phyloP scores from a whole-genome alignment of 2,113 vertebrate species.

The Dasyurus viverrinus region DNA sequence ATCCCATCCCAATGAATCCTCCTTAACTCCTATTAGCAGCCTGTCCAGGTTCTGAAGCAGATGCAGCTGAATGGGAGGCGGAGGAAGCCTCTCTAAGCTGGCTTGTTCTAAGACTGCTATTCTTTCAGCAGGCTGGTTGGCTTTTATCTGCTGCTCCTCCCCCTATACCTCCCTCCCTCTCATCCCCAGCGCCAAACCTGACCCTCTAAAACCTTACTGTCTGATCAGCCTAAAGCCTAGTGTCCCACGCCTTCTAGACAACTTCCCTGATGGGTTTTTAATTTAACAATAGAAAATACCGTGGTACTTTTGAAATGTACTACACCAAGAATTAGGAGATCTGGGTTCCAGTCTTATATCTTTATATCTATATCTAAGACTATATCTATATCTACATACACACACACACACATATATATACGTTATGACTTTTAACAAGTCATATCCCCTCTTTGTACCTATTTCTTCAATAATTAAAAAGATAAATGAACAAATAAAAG shows the following conservation, averaged over 20 bases:
- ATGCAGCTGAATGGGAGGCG: background rate
- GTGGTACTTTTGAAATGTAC: background rate
- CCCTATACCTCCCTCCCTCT: background rate
- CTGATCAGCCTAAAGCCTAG: constrained; percentile 20
- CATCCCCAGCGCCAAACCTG: background rate
- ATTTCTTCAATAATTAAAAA: background rate
- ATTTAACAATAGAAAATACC: constrained; percentile 47
- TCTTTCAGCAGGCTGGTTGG: background rate
- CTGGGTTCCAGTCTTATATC: background rate
- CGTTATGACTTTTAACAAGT: background rate
- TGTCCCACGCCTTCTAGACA: constrained; percentile 38
- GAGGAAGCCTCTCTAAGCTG: background rate
- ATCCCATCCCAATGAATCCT: background rate
- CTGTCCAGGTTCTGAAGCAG: constrained; percentile 42
- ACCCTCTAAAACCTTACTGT: constrained; percentile 23
- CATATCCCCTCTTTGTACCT: background rate
- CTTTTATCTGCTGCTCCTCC: constrained; percentile 22
- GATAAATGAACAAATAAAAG: background rate
- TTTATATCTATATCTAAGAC: background rate
- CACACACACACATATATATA: no score
- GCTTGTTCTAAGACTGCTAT: background rate
- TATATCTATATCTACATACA: no score
- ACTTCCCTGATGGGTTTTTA: constrained; percentile 60
- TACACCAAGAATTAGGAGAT: constrained; percentile 4
- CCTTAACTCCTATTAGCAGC: constrained; percentile 41